Evolutionary conservation across 2,113 vertebrate genomes (phyloP).

Genomic region (Alligator mississippiensis): DNA sequence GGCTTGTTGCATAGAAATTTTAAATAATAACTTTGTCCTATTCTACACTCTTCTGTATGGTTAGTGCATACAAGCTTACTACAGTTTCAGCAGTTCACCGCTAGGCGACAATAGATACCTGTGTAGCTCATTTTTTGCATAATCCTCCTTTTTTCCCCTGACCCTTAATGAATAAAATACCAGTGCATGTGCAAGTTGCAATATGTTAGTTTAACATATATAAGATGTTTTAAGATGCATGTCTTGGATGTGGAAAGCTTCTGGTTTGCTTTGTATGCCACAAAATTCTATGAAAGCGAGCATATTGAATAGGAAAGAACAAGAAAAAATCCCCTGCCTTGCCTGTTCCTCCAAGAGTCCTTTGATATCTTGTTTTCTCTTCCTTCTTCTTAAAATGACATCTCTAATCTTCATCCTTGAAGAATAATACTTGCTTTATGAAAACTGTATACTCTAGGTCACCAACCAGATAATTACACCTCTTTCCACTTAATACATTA

Average conservation of each 20-base stretch:
- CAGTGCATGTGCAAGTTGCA: background rate
- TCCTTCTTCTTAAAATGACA: background rate
- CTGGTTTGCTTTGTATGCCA: background rate
- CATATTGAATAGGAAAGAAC: background rate
- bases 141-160: background rate
- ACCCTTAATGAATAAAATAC: slow-evolving; percentile 29
- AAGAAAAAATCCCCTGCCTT: background rate
- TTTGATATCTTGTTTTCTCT: background rate
- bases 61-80: slow-evolving; percentile 28
- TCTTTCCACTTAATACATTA: background rate
- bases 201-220: background rate
- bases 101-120: slow-evolving; percentile 69
- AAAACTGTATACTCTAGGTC: background rate
- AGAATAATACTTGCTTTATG: background rate
- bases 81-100: slow-evolving; percentile 45
- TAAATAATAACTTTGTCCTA: slow-evolving; percentile 53
- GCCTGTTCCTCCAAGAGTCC: rapidly evolving
- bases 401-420: background rate
- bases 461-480: background rate
- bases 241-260: background rate
- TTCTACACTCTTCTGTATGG: slow-evolving; percentile 6
- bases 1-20: slow-evolving; percentile 58
- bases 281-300: background rate
- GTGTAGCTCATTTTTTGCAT: background rate
- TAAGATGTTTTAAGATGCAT: background rate